Evolutionary conservation across 2,888 invertebrate genomes (phyloP).

Genomic region (Oithona nana): DNA sequence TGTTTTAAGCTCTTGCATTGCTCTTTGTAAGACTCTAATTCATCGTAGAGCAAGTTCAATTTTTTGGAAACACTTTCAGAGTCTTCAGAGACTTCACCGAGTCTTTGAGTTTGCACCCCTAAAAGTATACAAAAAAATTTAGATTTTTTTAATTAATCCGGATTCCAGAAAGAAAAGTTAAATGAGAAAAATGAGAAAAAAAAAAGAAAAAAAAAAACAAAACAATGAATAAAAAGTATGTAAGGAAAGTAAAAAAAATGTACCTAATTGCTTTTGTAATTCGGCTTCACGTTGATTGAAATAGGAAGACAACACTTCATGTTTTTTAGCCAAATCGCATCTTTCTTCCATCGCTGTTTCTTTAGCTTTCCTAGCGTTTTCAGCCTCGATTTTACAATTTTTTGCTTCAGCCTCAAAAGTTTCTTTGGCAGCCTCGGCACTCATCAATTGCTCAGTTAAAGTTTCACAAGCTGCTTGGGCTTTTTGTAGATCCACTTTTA

Average conservation of each 20-base stretch:
- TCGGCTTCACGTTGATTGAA: conserved; percentile 15
- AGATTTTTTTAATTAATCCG: no score
- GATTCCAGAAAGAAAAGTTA: no score
- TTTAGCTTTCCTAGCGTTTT: background rate
- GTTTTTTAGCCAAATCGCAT: background rate
- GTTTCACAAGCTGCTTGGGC: conserved; percentile 4
- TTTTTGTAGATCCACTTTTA: conserved; percentile 4
- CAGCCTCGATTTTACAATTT: background rate
- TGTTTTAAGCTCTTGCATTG: background rate
- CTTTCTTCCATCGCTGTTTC: background rate
- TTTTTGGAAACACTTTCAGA: conserved; percentile 2
- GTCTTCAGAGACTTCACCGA: background rate
- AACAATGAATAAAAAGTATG: no score
- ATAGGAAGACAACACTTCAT: conserved; percentile 1
- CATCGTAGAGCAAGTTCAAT: background rate
- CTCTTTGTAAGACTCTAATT: conserved; percentile 7
- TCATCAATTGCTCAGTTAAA: conserved; percentile 3
- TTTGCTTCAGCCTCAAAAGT: background rate
- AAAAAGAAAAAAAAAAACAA: no score
- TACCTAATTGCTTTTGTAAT: conserved; percentile 14
- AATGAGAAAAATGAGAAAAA: no score
- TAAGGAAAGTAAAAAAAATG: no score
- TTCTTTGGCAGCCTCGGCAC: background rate
- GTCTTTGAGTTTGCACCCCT: background rate
- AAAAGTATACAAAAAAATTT: no score